Evolutionary conservation across 1,140 invertebrate species (phyloP).

Genomic region (Ooceraea biroi): DNA sequence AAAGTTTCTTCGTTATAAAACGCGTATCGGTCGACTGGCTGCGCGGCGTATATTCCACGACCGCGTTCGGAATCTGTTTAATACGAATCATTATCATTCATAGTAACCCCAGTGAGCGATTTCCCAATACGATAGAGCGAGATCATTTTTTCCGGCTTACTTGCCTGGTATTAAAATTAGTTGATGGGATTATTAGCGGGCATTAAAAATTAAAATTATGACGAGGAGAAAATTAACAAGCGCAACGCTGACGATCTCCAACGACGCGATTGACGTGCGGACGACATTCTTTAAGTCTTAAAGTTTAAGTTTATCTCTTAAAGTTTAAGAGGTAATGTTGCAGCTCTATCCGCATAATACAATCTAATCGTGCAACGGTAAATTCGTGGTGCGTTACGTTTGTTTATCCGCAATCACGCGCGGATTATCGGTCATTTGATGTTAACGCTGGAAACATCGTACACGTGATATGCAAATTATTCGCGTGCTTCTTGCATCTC

Average conservation of each 20-base stretch:
- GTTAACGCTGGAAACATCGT: background rate
- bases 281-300: no score
- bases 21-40: background rate
- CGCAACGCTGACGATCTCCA: background rate
- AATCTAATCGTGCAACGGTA: conserved; percentile 40
- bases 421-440: background rate
- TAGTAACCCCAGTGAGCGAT: background rate
- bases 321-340: conserved; percentile 8
- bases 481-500: no score
- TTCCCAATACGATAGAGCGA: background rate
- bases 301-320: no score
- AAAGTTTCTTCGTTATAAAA: conserved; percentile 52
- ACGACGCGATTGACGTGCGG: background rate
- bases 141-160: background rate
- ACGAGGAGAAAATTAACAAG: conserved; percentile 11
- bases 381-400: conserved; percentile 26
- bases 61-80: background rate
- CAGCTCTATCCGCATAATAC: background rate
- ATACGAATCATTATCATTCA: background rate
- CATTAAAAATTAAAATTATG: conserved; percentile 23
- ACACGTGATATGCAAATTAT: background rate
- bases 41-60: conserved; percentile 16
- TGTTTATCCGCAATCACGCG: conserved; percentile 18
- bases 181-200: background rate
- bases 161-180: background rate